Conservation (phyloP, 2,113 vertebrate species). For the Hippopotamus amphibius region DNA sequence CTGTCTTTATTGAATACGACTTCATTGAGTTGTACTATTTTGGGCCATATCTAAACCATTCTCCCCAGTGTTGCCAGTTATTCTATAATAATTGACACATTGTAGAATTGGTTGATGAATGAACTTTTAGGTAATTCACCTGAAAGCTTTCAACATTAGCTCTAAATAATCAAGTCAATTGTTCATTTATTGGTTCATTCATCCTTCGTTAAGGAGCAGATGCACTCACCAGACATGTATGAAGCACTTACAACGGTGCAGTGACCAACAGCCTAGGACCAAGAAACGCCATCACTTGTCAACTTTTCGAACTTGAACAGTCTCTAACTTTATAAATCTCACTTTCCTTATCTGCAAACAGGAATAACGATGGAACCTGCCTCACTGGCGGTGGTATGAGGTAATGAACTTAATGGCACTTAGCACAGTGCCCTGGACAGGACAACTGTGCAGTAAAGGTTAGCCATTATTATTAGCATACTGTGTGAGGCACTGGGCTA, state of each 20-base stretch:
- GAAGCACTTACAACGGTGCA: neutral
- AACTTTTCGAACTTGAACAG: neutral
- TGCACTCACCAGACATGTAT: neutral
- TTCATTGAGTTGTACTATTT: neutral
- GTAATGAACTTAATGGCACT: neutral
- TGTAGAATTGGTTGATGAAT: neutral
- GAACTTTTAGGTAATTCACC: neutral
- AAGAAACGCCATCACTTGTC: neutral
- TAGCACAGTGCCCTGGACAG: neutral
- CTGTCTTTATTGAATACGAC: neutral
- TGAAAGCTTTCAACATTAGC: neutral
- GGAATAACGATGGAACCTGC: neutral
- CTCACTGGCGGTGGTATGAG: neutral
- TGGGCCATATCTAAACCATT: neutral
- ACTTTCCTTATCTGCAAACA: neutral
- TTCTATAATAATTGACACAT: neutral
- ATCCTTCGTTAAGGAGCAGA: neutral
- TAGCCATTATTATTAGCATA: neutral
- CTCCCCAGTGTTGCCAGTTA: neutral
- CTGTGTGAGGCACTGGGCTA: neutral
- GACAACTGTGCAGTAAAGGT: neutral
- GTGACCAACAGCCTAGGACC: neutral
- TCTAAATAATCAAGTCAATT: neutral
- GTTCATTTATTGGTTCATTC: neutral
- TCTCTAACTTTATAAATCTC: neutral